These are phyloP conservation scores for Setophaga kirtlandii DNA, from an alignment of 2,113 vertebrate genomes.

Conservation along the genomic window DNA sequence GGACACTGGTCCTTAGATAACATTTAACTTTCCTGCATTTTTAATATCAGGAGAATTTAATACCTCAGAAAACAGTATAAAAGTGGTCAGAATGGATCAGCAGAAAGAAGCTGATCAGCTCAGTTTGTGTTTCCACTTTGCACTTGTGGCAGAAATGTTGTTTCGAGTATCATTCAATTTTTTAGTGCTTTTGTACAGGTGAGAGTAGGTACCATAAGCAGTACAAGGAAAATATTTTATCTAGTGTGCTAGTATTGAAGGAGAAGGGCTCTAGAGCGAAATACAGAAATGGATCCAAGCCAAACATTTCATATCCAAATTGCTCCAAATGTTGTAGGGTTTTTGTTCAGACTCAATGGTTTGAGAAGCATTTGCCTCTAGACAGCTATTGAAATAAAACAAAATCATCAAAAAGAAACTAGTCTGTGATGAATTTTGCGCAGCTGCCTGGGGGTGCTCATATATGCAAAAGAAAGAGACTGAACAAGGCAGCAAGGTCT, in stretches of 20 bases:
- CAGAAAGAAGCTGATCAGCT: background rate
- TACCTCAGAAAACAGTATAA: background rate
- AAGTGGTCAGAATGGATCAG: background rate
- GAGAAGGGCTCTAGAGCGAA: slow-evolving; percentile 1
- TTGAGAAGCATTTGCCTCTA: background rate
- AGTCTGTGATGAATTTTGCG: background rate
- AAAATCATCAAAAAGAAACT: background rate
- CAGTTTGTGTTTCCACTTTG: background rate
- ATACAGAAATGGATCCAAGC: slow-evolving; percentile 21
- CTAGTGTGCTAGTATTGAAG: background rate
- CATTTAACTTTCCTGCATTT: background rate
- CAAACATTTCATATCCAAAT: slow-evolving; percentile 27
- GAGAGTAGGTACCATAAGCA: background rate
- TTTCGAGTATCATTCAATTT: background rate
- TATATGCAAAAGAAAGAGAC: background rate
- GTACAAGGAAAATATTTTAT: background rate
- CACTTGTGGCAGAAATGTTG: background rate
- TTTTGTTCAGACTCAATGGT: slow-evolving; percentile 14
- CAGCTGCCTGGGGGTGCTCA: background rate
- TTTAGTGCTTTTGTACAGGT: background rate
- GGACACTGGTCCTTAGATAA: background rate
- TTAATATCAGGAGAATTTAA: background rate
- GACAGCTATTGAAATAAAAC: background rate
- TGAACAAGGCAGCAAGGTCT: background rate
- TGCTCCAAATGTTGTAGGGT: background rate